phyloP scores from a whole-genome alignment of 2,888 invertebrate species.

The Drosophila putrida region DNA sequence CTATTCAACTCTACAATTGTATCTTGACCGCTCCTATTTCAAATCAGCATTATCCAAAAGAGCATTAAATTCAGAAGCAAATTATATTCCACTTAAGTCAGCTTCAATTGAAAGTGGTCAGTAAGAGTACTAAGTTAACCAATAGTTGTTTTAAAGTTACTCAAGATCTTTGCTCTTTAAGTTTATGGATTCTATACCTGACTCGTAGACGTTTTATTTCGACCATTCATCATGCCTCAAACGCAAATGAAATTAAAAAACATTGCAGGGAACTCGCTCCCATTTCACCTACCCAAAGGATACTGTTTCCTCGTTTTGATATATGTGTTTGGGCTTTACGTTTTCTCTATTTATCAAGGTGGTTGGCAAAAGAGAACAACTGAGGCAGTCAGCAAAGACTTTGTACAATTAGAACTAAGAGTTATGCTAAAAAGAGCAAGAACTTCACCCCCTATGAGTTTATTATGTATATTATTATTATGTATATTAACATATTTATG shows the following conservation, averaged over 20 bases:
- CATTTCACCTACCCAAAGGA: neutral
- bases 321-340: conserved; percentile 24
- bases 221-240: conserved; percentile 18
- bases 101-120: neutral
- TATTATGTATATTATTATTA: conserved; percentile 37
- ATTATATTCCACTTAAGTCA: neutral
- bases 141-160: conserved; percentile 1
- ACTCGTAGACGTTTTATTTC: neutral
- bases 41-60: no score
- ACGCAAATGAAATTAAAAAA: conserved; percentile 22
- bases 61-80: no score
- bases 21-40: no score
- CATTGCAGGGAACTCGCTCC: neutral
- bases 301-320: neutral
- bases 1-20: no score
- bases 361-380: conserved; percentile 6
- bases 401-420: conserved; percentile 16
- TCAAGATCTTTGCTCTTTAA: neutral
- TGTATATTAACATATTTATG: conserved; percentile 54
- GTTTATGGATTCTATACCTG: neutral
- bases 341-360: conserved; percentile 25
- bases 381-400: conserved; percentile 2
- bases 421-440: conserved; percentile 6
- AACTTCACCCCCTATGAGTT: conserved; percentile 12
- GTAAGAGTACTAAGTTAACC: neutral